These are phyloP conservation scores for Chrysopa pallens DNA, from an alignment of 1,140 invertebrate species.

Conservation along the genomic window DNA sequence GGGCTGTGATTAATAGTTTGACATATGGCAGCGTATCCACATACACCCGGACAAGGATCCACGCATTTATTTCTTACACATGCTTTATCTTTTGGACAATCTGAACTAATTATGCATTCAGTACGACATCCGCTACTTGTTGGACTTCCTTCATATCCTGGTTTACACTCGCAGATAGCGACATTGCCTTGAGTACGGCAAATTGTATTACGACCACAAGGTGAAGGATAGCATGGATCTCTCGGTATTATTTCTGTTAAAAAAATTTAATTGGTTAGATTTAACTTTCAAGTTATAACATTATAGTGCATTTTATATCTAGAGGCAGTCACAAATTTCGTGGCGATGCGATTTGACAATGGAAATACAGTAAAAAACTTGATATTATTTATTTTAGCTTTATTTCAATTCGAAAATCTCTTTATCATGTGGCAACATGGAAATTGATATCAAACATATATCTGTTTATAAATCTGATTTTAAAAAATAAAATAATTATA, in stretches of 20 bases:
- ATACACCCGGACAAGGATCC: constrained; percentile 54
- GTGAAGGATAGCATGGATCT: constrained; percentile 49
- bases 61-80: constrained; percentile 55
- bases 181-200: constrained; percentile 37
- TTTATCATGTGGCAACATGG: too few relatives aligned
- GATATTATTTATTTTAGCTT: too few relatives aligned
- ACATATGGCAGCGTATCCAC: constrained; percentile 47
- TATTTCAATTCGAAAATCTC: too few relatives aligned
- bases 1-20: constrained; percentile 62
- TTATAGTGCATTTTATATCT: not conserved
- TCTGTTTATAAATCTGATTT: too few relatives aligned
- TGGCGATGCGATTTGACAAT: too few relatives aligned
- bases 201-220: constrained; percentile 54
- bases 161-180: constrained; percentile 55
- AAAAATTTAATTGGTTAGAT: constrained; percentile 1
- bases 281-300: constrained; percentile 8
- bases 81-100: constrained; percentile 50
- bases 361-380: too few relatives aligned
- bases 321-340: not conserved
- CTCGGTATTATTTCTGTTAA: constrained; percentile 12
- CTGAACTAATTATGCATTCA: constrained; percentile 56
- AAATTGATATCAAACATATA: too few relatives aligned
- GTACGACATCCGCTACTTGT: constrained; percentile 41
- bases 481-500: too few relatives aligned
- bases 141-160: constrained; percentile 37